Percentiles rank a stretch among this genome's conserved stretches.
phyloP scores from a whole-genome alignment of 2,113 vertebrate species.

The Mellivora capensis region DNA sequence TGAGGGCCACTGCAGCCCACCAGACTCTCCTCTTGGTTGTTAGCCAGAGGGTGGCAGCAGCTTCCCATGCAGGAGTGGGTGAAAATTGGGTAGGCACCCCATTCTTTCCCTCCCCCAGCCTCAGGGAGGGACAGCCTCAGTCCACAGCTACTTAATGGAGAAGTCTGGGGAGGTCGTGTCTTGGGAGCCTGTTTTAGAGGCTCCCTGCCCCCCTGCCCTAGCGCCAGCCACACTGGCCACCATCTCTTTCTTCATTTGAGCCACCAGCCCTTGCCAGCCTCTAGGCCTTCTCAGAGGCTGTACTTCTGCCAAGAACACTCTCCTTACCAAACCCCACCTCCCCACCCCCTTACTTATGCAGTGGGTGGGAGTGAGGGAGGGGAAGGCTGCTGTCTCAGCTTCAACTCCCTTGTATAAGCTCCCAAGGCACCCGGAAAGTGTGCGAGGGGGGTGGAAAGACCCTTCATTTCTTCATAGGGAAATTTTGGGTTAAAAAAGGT shows the following conservation, averaged over 20 bases:
- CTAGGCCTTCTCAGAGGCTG: slow-evolving; percentile 40
- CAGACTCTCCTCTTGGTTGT: background rate
- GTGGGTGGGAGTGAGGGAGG: background rate
- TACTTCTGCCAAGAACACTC: background rate
- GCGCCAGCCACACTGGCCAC: slow-evolving; percentile 3
- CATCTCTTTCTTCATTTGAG: slow-evolving; percentile 58
- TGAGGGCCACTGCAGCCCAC: background rate
- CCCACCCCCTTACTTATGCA: background rate
- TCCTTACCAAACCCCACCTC: rapidly evolving
- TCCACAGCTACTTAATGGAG: background rate
- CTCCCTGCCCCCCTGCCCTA: background rate
- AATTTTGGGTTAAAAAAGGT: background rate
- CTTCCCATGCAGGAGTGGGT: background rate
- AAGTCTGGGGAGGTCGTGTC: background rate
- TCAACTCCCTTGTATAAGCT: background rate
- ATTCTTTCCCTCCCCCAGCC: background rate
- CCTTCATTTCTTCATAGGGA: background rate
- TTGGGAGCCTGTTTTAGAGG: background rate
- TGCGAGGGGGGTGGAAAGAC: no score
- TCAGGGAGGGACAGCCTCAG: background rate
- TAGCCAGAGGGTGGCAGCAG: background rate
- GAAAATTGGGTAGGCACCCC: background rate
- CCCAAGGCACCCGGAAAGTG: background rate
- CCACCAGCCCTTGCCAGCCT: slow-evolving; percentile 49
- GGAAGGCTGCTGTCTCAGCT: background rate